Conservation (phyloP, 1,140 invertebrate genomes). For the Camponotus pennsylvanicus region DNA sequence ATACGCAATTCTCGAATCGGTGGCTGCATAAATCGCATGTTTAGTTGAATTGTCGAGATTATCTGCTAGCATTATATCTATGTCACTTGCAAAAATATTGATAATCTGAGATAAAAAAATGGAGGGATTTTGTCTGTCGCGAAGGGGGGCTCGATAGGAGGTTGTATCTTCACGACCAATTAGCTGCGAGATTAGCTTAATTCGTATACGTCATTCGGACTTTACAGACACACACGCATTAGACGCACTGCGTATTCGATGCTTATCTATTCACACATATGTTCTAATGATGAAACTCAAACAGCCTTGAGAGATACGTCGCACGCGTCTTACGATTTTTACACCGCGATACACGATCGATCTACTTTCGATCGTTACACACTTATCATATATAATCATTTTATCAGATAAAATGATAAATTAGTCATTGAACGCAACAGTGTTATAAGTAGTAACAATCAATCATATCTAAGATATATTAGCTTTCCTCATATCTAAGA, state of each 20-base stretch:
- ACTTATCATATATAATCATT: slow-evolving; percentile 22
- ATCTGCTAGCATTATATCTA: background rate
- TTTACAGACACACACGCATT: background rate
- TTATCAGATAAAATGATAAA: slow-evolving; percentile 25
- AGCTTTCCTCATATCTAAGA: too few species aligned
- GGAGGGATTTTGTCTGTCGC: background rate
- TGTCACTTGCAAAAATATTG: slow-evolving; percentile 24
- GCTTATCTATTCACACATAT: background rate
- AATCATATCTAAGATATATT: background rate
- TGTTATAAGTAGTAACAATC: background rate
- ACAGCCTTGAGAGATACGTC: slow-evolving; percentile 43
- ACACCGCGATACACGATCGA: slow-evolving; percentile 31
- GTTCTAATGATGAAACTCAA: background rate
- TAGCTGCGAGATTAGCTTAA: slow-evolving; percentile 35
- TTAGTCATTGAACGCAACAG: background rate
- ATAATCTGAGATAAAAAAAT: background rate
- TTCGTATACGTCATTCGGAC: slow-evolving; percentile 37
- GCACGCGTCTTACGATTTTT: slow-evolving; percentile 19
- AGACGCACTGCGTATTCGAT: background rate
- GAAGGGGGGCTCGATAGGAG: slow-evolving; percentile 31
- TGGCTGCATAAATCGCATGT: background rate
- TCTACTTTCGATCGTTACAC: background rate
- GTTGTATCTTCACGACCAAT: slow-evolving; percentile 35
- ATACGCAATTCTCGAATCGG: slow-evolving; percentile 15
- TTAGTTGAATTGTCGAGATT: slow-evolving; percentile 18